Base-by-base conservation (phyloP, 2,113 vertebrate genomes). In the Hemicordylus capensis region DNA sequence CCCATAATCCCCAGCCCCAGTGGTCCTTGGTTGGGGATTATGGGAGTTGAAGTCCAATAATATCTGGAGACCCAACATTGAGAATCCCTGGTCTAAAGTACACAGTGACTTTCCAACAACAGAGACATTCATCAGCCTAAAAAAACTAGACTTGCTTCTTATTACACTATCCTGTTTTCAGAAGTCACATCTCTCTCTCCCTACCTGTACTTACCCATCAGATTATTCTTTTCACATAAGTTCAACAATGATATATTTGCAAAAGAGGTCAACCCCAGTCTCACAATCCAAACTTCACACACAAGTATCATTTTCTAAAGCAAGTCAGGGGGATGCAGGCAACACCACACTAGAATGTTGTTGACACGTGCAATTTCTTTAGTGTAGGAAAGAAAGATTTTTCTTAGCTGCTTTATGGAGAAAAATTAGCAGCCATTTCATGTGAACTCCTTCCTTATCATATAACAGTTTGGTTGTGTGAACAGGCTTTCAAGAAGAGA, bases 321-420 rank as follows among this genome's bases (percentile, higher is more conserved):
- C n/a, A 28, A 51, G 51, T 31, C 14, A 54, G 51, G 51, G 17
- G 51, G 17, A 54, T 12, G 51, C 51, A 54, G 6, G 48, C 48
- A 87, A 1, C 42, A 31, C 34, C 66, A 81, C 20, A 37, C 34
- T 0, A 37, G 58, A 28, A 34, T 24, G 14, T 42, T n/a, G 34
- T 73, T 51, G 54, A 66, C 11, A 2, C 19, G 76, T 58, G 14
- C 46, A 79, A 9, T 11, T 44, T n/a, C 42, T 42, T 20, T 64
- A 34, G 17, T 70, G 59, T 64, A 81, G 72, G 63, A 75, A 20
- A 12, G 26, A 58, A 1, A 34, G n/a, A 37, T 24, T 22, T n/a
- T 76, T 44, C 79, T 51, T 0, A 0, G 84, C 54, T n/a, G 3
- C 39, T 22, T 0, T 12, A 20, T 0, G 26, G 46, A 34, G 34